Conservation (phyloP, 2,113 vertebrate species). For the Pteruthius melanotis region DNA sequence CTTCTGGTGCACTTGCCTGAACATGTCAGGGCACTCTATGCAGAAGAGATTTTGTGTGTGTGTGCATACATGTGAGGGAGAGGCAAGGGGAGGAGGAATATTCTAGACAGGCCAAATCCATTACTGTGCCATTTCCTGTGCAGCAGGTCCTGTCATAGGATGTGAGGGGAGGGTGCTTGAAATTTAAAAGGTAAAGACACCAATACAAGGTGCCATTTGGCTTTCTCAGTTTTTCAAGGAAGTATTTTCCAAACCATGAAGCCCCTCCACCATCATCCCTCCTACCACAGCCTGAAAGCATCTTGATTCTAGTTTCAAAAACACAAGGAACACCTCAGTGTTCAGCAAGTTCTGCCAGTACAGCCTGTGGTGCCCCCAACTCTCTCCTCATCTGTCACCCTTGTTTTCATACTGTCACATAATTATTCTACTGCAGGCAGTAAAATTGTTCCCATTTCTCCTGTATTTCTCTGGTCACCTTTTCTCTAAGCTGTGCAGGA, state of each 20-base stretch:
- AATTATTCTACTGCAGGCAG: not conserved
- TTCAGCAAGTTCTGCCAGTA: not conserved
- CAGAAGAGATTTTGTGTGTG: not conserved
- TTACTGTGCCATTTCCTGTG: not conserved
- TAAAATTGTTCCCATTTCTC: not conserved
- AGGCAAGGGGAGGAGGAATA: not conserved
- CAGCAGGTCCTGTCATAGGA: not conserved
- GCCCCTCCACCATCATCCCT: not conserved
- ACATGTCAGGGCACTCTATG: not conserved
- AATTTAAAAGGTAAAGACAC: not conserved
- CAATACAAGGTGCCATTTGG: not conserved
- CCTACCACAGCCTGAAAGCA: not conserved
- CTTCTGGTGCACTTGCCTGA: not conserved
- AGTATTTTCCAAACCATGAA: not conserved
- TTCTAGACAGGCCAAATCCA: not conserved
- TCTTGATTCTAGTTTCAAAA: not conserved
- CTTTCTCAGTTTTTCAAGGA: not conserved
- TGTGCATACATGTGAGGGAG: not conserved
- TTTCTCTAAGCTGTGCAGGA: conserved; percentile 79
- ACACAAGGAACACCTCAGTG: not conserved
- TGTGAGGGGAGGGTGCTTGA: not conserved
- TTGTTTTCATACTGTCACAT: not conserved
- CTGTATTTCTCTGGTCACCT: conserved; percentile 64
- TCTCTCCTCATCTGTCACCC: not conserved
- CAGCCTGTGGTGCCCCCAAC: not conserved